Evolutionary conservation across 2,113 vertebrate genomes (phyloP), one percentile per base, ranked within the genome.

Genomic region (Eidolon helvum): DNA sequence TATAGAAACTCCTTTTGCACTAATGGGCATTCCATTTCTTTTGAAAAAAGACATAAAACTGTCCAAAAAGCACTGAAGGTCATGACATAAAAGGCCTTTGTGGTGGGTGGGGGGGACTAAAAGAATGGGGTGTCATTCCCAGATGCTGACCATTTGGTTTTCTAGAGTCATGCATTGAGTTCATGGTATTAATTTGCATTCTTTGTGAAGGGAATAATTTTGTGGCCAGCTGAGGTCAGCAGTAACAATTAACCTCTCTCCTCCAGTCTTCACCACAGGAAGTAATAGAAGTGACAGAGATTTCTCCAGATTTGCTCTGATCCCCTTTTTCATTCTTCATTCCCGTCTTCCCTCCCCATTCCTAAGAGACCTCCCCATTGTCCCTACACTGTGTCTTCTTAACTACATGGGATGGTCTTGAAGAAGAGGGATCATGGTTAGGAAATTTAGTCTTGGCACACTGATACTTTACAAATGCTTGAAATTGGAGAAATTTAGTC

Each of bases 1-100:
- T 97, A 43, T 80, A 87, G 55, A 96, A 95, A 87, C 69, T 66
- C 33, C 24, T 80, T 89, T 91, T 63, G 78, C 53, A 90, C 71
- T 35, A 89, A 82, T 28, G 19, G 80, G 24, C 68, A 90, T 91
- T 93, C 87, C 53, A 48, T 87, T 93, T 97, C 55, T 96, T 96
- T 96, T 87, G 91, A 86, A 79, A 95, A 94, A 95, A 88, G 63
- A 79, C 55, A 89, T 95, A 48, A 92, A 97, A 66, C 69, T 71
- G 33, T 95, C 86, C 84, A 14, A 72, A 93, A 90, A 38, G 43
- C 63, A 84, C 19, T 45, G 38, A 84, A 74, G 83, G 50, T 61
- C 68, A 30, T 43, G 61, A 59, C 8, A 45, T n/a, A 55, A 66
- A 50, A 77, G 57, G 68, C 35, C 43, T 90, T 35, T 72, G 2